These are phyloP conservation scores for Ailuropoda melanoleuca DNA, from an alignment of 2,113 vertebrate species.

Conservation along the genomic window DNA sequence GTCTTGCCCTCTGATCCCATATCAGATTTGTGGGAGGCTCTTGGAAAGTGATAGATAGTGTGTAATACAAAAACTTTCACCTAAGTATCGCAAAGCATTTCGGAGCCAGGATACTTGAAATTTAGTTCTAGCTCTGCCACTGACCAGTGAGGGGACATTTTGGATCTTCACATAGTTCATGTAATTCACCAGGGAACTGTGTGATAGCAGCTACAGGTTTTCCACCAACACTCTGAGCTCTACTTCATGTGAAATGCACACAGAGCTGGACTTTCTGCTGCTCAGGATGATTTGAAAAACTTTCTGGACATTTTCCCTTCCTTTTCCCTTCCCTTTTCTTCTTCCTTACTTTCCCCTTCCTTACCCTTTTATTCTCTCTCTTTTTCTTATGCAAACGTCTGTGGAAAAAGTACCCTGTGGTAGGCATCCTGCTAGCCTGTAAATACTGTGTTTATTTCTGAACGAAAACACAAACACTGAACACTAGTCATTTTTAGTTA, in stretches of 20 bases:
- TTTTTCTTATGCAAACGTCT: background rate
- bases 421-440: background rate
- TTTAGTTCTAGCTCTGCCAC: background rate
- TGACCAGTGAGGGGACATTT: background rate
- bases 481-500: slow-evolving; percentile 9
- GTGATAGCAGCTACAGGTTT: background rate
- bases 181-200: background rate
- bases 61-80: background rate
- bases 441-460: background rate
- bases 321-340: background rate
- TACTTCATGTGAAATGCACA: background rate
- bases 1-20: background rate
- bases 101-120: background rate
- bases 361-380: background rate
- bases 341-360: background rate
- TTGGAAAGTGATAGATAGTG: background rate
- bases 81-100: background rate
- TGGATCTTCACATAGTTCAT: background rate
- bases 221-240: background rate
- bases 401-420: background rate
- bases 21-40: background rate
- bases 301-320: background rate
- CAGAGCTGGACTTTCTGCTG: background rate
- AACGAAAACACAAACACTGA: background rate
- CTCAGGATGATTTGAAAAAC: background rate